Base-by-base conservation (phyloP, 2,113 vertebrate species). In the Gnathonemus longibarbis region DNA sequence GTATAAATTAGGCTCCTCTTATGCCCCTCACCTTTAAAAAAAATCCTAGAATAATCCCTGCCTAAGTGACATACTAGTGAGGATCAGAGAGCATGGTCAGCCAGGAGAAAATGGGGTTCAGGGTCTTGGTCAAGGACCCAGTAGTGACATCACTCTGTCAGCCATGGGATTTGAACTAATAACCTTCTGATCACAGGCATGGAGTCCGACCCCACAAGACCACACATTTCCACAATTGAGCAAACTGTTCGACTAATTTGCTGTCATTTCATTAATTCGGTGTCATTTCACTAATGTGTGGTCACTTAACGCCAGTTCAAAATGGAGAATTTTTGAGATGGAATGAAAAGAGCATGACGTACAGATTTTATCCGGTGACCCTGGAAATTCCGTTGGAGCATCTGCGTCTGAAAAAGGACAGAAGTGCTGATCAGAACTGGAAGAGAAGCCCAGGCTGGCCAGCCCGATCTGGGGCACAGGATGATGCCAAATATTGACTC, bases 361-460 rank as follows among this genome's bases (percentile, higher is more conserved):
- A 96, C 96, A 87, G 90, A 96, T 95, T 92, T 95, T 93, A 90
- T 95, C 62, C 93, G 66, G 94, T 86, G 84, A 94, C 53, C 96
- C 95, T 2, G 96, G 94, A 24, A 56, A 19, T 62, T 90, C 89
- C 6, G 94, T 93, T 0, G 94, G 88, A 77, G 49, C 50, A 85
- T 92, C 90, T 31, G 94, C 93, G 90, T 94, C 94, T 95, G 90
- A 5, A 90, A 13, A 9, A 31, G 56, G 88, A 21, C 90, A 4
- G 85, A 42, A 87, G 31, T 21, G 56, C 5, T 5, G 58, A 42
- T 88, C 50, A 84, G n/a, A 84, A n/a, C 17, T 0, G 42, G 39
- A 27, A 85, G 31, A 77, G n/a, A 52, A 7, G 3, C 8, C 31
- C 70, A 62, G 49, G 52, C 45, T 4, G 52, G 46, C 2, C 48